A percentile compares a stretch with the other conserved stretches of the same genome.
These are phyloP conservation scores for Clarias platycephalus DNA, from an alignment of 2,797 vertebrate species.

Conservation along the genomic window DNA sequence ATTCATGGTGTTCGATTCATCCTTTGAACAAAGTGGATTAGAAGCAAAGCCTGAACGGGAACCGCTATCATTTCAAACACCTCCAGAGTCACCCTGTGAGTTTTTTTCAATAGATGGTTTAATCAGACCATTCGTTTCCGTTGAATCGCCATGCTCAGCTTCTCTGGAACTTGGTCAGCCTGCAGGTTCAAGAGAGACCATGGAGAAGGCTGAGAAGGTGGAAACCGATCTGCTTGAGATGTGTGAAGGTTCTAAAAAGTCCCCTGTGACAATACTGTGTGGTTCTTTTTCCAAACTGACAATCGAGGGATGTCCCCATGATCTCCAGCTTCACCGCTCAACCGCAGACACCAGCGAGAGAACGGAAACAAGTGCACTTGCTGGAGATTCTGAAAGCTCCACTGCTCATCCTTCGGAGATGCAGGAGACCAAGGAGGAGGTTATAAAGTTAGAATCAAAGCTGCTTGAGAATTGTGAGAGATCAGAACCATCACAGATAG, in stretches of 20 bases:
- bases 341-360: not conserved
- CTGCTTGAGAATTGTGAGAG: not conserved
- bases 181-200: not conserved
- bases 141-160: not conserved
- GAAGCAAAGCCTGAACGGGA: not conserved
- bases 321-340: not conserved
- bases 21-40: not conserved
- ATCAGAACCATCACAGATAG: not conserved
- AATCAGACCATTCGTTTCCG: not conserved
- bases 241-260: constrained; percentile 10
- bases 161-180: not conserved
- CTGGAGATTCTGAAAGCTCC: not conserved
- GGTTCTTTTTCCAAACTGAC: constrained; percentile 22
- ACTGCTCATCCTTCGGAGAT: not conserved
- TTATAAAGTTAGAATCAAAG: not conserved
- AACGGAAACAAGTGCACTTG: not conserved
- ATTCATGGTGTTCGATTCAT: not conserved
- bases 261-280: constrained; percentile 8
- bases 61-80: not conserved
- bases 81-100: constrained; percentile 28
- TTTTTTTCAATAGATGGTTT: constrained; percentile 20
- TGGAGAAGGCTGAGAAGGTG: not conserved
- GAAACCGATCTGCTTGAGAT: not conserved
- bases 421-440: constrained; percentile 8
- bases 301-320: not conserved